Conservation (phyloP, 2,888 invertebrate genomes). For the Colostygia pectinataria region DNA sequence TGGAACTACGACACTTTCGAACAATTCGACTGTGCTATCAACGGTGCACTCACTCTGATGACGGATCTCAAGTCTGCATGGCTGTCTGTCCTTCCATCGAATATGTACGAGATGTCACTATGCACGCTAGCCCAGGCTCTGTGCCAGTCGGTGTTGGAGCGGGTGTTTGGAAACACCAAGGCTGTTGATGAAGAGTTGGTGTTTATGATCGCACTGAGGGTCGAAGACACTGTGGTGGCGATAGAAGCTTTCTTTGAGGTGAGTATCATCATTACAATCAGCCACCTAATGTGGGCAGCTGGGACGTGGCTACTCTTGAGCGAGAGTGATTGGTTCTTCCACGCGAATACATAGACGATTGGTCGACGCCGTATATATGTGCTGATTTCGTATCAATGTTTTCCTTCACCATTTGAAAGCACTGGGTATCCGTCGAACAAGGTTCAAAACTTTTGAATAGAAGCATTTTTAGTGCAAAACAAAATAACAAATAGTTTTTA, state of each 20-base stretch:
- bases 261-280: constrained; percentile 9
- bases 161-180: constrained; percentile 55
- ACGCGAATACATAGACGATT: too few relatives aligned
- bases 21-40: constrained; percentile 63
- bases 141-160: constrained; percentile 58
- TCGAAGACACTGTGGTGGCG: constrained; percentile 53
- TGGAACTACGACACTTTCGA: constrained; percentile 65
- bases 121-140: constrained; percentile 56
- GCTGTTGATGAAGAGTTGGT: constrained; percentile 65
- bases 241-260: constrained; percentile 65
- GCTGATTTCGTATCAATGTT: too few relatives aligned
- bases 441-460: too few relatives aligned
- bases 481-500: too few relatives aligned
- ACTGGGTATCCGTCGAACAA: too few relatives aligned
- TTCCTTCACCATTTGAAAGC: too few relatives aligned
- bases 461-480: too few relatives aligned
- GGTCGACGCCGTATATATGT: too few relatives aligned
- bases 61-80: constrained; percentile 59
- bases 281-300: too few relatives aligned
- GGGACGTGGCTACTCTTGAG: too few relatives aligned
- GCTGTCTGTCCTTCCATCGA: constrained; percentile 56
- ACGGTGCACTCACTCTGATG: constrained; percentile 56
- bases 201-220: constrained; percentile 57
- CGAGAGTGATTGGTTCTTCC: too few relatives aligned
- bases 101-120: constrained; percentile 67